These are phyloP conservation scores for Matsumurasca onukii DNA, from an alignment of 1,140 invertebrate species.

Conservation along the genomic window DNA sequence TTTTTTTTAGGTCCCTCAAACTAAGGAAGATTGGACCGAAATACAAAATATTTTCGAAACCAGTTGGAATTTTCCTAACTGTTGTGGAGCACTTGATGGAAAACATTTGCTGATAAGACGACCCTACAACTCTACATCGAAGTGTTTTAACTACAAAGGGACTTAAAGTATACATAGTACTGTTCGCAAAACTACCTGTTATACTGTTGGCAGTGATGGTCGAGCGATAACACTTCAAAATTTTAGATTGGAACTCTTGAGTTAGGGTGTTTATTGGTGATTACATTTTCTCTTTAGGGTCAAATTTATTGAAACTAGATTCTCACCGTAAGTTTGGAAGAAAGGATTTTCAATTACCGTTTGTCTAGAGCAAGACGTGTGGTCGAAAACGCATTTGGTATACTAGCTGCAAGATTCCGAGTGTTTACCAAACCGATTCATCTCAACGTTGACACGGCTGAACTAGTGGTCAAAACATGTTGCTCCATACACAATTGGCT, in stretches of 20 bases:
- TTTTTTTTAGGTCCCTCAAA: constrained; percentile 30
- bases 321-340: constrained; percentile 35
- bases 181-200: constrained; percentile 48
- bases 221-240: constrained; percentile 43
- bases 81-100: constrained; percentile 46
- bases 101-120: constrained; percentile 48
- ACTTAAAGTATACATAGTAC: constrained; percentile 46
- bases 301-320: constrained; percentile 51
- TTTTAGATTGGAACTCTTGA: constrained; percentile 43
- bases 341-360: constrained; percentile 47
- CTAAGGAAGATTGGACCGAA: constrained; percentile 37
- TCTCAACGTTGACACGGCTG: not conserved
- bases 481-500: constrained; percentile 29
- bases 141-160: constrained; percentile 49
- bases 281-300: constrained; percentile 51
- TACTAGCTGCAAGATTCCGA: constrained; percentile 47
- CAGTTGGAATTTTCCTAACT: constrained; percentile 48
- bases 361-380: constrained; percentile 41
- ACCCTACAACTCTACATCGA: constrained; percentile 42
- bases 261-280: constrained; percentile 50
- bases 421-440: constrained; percentile 20
- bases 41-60: constrained; percentile 42
- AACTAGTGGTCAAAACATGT: not conserved
- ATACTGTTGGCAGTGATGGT: constrained; percentile 46
- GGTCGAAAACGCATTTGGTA: constrained; percentile 51